Evolutionary conservation across 2,113 vertebrate species (phyloP).

Genomic region (Engraulis encrasicolus): DNA sequence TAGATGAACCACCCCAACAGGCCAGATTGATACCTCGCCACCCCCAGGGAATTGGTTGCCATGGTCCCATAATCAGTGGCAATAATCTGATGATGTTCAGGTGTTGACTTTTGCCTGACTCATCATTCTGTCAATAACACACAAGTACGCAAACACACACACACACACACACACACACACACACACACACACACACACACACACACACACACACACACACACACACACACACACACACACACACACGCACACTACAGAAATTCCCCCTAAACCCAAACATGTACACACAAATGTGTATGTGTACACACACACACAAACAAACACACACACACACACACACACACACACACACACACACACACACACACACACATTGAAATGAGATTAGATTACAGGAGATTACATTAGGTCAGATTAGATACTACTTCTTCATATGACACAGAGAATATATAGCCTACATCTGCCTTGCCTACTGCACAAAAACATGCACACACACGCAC

Average conservation of each 20-base stretch:
- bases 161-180: background rate
- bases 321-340: background rate
- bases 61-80: slow-evolving; percentile 7
- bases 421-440: slow-evolving; percentile 23
- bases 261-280: background rate
- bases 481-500: background rate
- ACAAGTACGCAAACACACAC: background rate
- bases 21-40: background rate
- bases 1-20: background rate
- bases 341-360: background rate
- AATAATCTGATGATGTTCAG: slow-evolving; percentile 20
- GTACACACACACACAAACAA: background rate
- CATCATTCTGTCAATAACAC: slow-evolving; percentile 3
- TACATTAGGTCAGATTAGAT: slow-evolving; percentile 23
- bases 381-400: slow-evolving; percentile 19
- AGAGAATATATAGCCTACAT: slow-evolving; percentile 10
- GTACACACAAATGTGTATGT: background rate
- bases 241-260: background rate
- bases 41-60: background rate
- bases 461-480: background rate
- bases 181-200: slow-evolving; percentile 10
- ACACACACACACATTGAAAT: background rate
- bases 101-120: slow-evolving; percentile 4
- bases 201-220: slow-evolving; percentile 5
- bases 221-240: background rate